phyloP scores from a whole-genome alignment of 2,888 invertebrate genomes.

The Cerceris ruficornis region DNA sequence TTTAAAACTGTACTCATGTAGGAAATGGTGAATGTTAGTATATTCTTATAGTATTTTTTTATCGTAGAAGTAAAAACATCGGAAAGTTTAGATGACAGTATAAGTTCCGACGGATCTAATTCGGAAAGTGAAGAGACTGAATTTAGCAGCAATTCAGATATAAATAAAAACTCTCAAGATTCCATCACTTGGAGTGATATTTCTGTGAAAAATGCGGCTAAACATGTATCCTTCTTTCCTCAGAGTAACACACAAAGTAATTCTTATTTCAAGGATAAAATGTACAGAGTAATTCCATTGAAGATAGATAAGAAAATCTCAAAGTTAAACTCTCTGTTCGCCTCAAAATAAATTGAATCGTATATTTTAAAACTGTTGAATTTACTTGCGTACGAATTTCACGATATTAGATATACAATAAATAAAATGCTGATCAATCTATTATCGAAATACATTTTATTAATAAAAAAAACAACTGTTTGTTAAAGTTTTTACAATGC shows the following conservation, averaged over 20 bases:
- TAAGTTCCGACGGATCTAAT: slow-evolving; percentile 27
- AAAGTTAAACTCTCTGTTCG: not conserved
- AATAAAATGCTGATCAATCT: not conserved
- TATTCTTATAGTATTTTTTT: not conserved
- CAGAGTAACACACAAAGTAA: not conserved
- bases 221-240: not conserved
- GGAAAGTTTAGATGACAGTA: slow-evolving; percentile 2
- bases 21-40: not conserved
- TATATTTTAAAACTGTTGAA: not conserved
- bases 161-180: not conserved
- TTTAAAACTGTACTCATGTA: not conserved
- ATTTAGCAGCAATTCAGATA: not conserved
- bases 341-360: not conserved
- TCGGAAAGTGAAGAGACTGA: slow-evolving; percentile 14
- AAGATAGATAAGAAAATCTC: not conserved
- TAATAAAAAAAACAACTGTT: slow-evolving; percentile 68
- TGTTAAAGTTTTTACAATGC: slow-evolving; percentile 69
- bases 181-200: not conserved
- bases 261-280: slow-evolving; percentile 22
- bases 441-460: slow-evolving; percentile 66
- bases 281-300: slow-evolving; percentile 52
- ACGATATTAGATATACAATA: not conserved
- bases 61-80: not conserved
- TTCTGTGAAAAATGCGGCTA: not conserved
- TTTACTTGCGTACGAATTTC: too few species aligned